A percentile compares a stretch with the other conserved stretches of the same genome.
Evolutionary conservation across 2,113 vertebrate genomes (phyloP).

Genomic region (Callorhinus ursinus): DNA sequence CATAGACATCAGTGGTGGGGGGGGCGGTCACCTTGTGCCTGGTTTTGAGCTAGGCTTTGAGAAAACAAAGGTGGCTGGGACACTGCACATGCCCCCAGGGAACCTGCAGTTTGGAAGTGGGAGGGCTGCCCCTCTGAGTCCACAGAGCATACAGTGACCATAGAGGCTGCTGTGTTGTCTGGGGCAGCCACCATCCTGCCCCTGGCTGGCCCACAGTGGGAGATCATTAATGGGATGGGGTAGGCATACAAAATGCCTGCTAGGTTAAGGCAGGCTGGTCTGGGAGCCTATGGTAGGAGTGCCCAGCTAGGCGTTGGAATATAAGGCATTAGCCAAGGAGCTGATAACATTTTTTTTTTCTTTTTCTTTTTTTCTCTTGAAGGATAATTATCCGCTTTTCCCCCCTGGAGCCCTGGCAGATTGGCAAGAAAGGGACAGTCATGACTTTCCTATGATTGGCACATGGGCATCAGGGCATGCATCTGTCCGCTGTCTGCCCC

Average conservation of each 20-base stretch:
- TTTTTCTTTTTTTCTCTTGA: slow-evolving; percentile 33
- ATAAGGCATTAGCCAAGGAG: not conserved
- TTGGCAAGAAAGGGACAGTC: slow-evolving; percentile 94
- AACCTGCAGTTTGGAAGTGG: not conserved
- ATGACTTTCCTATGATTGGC: slow-evolving; percentile 91
- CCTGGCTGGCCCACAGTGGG: too few relatives aligned
- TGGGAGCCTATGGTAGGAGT: not conserved
- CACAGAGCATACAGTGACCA: not conserved
- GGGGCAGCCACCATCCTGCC: not conserved
- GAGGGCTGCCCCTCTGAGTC: not conserved
- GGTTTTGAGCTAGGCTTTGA: not conserved
- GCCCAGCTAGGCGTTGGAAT: not conserved
- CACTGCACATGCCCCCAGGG: not conserved
- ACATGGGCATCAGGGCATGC: not conserved
- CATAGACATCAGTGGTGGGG: not conserved
- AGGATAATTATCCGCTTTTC: slow-evolving; percentile 92
- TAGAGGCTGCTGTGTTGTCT: not conserved
- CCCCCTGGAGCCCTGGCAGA: slow-evolving; percentile 92
- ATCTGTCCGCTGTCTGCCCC: not conserved
- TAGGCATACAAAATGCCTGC: not conserved
- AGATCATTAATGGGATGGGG: not conserved
- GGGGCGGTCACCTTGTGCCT: not conserved
- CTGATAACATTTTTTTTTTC: slow-evolving; percentile 19
- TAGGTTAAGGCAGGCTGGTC: not conserved
- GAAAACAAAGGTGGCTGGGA: not conserved